Base-by-base conservation (phyloP, 2,797 vertebrate species). In the Discoglossus pictus region DNA sequence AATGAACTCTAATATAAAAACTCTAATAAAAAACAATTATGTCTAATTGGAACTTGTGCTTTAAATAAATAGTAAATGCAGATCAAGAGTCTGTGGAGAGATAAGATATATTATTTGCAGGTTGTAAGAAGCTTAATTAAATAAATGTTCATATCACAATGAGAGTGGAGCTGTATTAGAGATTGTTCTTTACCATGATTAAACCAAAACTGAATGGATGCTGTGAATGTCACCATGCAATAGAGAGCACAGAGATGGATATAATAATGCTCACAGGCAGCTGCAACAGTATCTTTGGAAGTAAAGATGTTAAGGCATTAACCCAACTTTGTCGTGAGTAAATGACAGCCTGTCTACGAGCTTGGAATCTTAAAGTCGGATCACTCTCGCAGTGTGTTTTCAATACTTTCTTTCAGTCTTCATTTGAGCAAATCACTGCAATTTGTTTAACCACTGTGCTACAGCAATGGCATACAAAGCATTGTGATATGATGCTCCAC, bases 131-230 rank as follows among this genome's bases (percentile, higher is more conserved):
- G 16, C 25, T 15, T 31, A 48, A 15, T 34, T 7, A 9, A 17
- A 31, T 34, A 51, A 31, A 24, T 51, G 48, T 51, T 16, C 48
- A 12, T 31, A n/a, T 51, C n/a, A 51, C 48, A 34, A 51, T 51
- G 48, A 31, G 13, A 51, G 13, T 8, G 15, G 34, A 51, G 25
- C 48, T 31, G 25, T 11, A 4, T 6, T 31, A 16, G n/a, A 24
- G 23, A 50, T 25, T 15, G 23, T 13, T 13, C 21, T 25, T 6
- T 12, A n/a, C 25, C 23, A 25, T 0, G 8, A 24, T 50, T 10
- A 7, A 50, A 25, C 46, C 6, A 23, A 5, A 23, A 27, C 23
- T 50, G 21, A n/a, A 51, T 17, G 17, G 24, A 36, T 36, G 1
- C n/a, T 21, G 3, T 46, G 20, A 47, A 47, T 46, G 31, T 18